Percentiles rank a stretch among this genome's conserved stretches.
Evolutionary conservation across 2,888 invertebrate genomes (phyloP).

Genomic region (Rhimphoctona megacephalus): DNA sequence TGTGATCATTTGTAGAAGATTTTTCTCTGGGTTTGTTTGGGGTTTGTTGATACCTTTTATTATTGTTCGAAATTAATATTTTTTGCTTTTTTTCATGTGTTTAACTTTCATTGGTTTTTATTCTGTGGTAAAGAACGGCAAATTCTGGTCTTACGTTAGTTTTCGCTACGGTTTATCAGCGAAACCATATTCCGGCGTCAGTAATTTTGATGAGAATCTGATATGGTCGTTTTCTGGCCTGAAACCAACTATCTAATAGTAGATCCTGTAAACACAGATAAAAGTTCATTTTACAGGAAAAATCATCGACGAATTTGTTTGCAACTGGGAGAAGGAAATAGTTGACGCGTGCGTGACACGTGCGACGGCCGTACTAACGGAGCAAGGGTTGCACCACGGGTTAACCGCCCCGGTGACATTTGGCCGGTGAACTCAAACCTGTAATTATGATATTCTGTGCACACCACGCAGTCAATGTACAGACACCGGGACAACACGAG

Average conservation of each 20-base stretch:
- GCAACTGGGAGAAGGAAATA: constrained; percentile 71
- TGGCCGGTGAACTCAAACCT: constrained; percentile 77
- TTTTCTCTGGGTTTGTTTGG: not conserved
- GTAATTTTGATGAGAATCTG: too few species aligned
- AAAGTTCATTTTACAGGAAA: constrained; percentile 52
- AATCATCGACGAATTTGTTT: constrained; percentile 68
- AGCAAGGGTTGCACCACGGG: constrained; percentile 74
- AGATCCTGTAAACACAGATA: constrained; percentile 32
- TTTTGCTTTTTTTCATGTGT: not conserved
- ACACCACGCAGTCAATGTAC: not conserved
- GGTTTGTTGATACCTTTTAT: not conserved
- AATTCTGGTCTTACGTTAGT: not conserved
- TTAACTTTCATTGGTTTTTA: not conserved
- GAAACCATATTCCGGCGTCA: too few species aligned
- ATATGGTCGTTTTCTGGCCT: not conserved
- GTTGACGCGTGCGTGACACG: constrained; percentile 79
- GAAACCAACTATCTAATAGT: not conserved
- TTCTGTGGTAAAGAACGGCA: not conserved
- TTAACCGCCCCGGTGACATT: constrained; percentile 81
- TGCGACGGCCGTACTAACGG: constrained; percentile 68
- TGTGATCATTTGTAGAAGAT: not conserved
- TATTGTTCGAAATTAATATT: not conserved
- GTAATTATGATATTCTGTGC: constrained; percentile 75
- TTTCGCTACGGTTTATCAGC: not conserved
- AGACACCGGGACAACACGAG: not conserved